Evolutionary conservation across 1,140 invertebrate genomes (phyloP).

Genomic region (Lordiphosa stackelbergi): DNA sequence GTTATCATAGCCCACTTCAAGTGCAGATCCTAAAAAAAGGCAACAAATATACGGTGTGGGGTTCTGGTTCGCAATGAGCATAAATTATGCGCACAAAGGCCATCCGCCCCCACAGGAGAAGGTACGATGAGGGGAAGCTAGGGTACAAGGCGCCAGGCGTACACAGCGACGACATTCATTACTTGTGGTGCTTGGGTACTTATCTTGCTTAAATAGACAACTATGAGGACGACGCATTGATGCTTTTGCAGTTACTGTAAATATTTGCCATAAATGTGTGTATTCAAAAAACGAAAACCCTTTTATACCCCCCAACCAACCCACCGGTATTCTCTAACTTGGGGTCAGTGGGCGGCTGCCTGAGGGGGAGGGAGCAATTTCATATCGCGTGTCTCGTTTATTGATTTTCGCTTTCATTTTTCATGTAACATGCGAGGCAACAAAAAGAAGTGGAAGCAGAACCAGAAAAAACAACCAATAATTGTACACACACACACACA

Average conservation of each 20-base stretch:
- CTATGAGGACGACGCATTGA: constrained; percentile 9
- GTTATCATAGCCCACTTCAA: no score
- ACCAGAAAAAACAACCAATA: constrained; percentile 35
- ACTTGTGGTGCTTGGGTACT: constrained; percentile 16
- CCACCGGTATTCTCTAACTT: constrained; percentile 1
- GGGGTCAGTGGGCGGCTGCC: constrained; percentile 41
- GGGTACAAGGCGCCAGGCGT: constrained; percentile 22
- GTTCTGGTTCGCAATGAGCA: constrained; percentile 55
- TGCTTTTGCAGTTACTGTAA: constrained; percentile 23
- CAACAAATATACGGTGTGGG: constrained; percentile 31
- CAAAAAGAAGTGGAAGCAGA: constrained; percentile 33
- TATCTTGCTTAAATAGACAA: constrained; percentile 28
- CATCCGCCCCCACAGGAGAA: constrained; percentile 3
- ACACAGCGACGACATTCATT: constrained; percentile 6
- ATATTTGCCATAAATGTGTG: constrained; percentile 25
- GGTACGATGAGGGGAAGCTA: not conserved
- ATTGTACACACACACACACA: constrained; percentile 25
- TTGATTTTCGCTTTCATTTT: constrained; percentile 76
- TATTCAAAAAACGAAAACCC: constrained; percentile 15
- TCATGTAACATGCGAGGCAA: constrained; percentile 60
- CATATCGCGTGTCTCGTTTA: constrained; percentile 63
- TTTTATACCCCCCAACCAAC: constrained; percentile 1
- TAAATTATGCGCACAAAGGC: constrained; percentile 65
- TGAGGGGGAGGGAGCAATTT: constrained; percentile 28
- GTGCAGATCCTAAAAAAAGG: constrained; percentile 4